Evolutionary conservation across 2,113 vertebrate genomes (phyloP), one percentile per base, ranked within the genome.

Genomic region (Carlito syrichta): DNA sequence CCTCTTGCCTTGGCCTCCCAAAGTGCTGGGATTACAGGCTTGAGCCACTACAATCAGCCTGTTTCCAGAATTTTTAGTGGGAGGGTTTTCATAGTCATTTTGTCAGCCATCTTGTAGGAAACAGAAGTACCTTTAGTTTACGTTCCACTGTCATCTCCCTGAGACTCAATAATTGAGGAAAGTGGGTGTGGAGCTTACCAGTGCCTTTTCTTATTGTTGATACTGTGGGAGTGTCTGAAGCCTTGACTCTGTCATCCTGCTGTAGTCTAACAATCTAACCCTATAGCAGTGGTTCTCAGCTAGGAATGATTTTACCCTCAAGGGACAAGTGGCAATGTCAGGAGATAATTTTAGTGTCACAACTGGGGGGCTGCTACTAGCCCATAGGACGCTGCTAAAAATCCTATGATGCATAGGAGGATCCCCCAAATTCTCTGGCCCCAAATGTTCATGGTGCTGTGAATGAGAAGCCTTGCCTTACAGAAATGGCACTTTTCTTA

Each of bases 401-500:
- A 3, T 10, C 10, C n/a, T 35, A 0, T 8, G 2, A 43, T 14
- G 27, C 66, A 27, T 27, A 10, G 22, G 20, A 40, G 8, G 8
- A 20, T 25, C 63, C 48, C 2, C 5, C 32, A 5, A 45, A n/a
- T 1, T 5, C 3, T 11, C 45, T 17, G 30, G 74, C 56, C 56
- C 52, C 45, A 9, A 5, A 35, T 22, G 19, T 3, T n/a, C 35
- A 17, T 0, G 8, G 16, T 4, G 48, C 22, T 2, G 0, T n/a
- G 38, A 4, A 5, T 16, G 78, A 13, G 77, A n/a, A 35, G 22
- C 30, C 5, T 13, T 4, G 19, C 4, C 20, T 38, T 19, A 8
- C 30, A 58, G 30, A 5, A n/a, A 30, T 19, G 63, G 63, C 22
- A n/a, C 0, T 11, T 35, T 16, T n/a, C n/a, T n/a, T n/a, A n/a